Base-by-base conservation (phyloP, 2,113 vertebrate species). In the Steatornis caripensis region DNA sequence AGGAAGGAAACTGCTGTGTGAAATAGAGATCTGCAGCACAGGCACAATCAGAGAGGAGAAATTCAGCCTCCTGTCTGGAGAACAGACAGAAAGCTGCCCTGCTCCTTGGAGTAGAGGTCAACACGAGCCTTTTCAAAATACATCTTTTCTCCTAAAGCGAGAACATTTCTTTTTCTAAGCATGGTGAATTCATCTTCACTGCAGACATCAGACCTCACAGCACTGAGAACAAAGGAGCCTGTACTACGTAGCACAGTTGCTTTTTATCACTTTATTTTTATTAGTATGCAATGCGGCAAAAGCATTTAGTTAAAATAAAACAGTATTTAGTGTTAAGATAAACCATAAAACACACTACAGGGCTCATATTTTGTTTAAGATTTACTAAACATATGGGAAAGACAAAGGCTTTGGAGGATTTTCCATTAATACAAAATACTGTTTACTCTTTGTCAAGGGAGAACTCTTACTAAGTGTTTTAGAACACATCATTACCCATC, bases 261-360 rank as follows among this genome's bases (percentile, higher is more conserved):
- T 91, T 91, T 94, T 83, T 87, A 81, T 57, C 58, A 69, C 84
- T 94, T 94, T 65, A 72, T 90, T 95, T 95, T 96, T 91, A 95
- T 95, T 88, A 86, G 85, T 45, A 90, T 78, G 72, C 75, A 81
- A 80, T 70, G 76, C 45, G 46, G 29, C 72, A 94, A 95, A 94
- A 78, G 77, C 79, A 82, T 96, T 97, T 96, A 82, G 79, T 89
- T 97, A 95, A 96, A 97, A 80, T 91, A 91, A 96, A 96, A 87
- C 48, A 65, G 84, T 90, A 94, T 58, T 97, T 94, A 94, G 64
- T 46, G 41, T 77, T 95, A 88, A 76, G 96, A 87, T 84, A 95
- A 93, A 77, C 53, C 71, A 87, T 95, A 86, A 97, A 97, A 64
- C 66, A 95, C 29, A 53, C 88, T 92, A 43, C 49, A 36, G 70